Evolutionary conservation across 2,797 vertebrate genomes (phyloP).

Genomic region (Remorina albescens): DNA sequence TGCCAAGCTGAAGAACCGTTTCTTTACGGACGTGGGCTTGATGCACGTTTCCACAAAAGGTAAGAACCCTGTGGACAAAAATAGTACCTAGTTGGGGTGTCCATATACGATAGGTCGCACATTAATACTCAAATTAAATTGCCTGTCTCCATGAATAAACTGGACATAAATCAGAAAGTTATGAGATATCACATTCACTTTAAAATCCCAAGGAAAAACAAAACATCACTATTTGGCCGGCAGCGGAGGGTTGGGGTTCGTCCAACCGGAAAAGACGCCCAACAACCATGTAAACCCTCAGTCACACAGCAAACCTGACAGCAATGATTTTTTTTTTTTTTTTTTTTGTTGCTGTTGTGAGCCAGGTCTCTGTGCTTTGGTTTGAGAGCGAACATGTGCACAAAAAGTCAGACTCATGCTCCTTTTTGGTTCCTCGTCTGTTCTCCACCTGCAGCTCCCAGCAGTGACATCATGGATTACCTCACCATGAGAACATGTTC

Average conservation of each 20-base stretch:
- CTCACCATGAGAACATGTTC: constrained; percentile 77
- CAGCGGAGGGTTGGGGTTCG: constrained; percentile 34
- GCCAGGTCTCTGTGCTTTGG: constrained; percentile 41
- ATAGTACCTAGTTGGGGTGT: constrained; percentile 1
- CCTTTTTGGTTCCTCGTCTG: constrained; percentile 57
- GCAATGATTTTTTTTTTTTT: constrained; percentile 37
- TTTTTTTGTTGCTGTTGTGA: constrained; percentile 9
- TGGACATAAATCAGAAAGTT: constrained; percentile 56
- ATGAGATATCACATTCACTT: constrained; percentile 65
- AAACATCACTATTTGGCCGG: constrained; percentile 76
- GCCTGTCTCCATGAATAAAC: constrained; percentile 38
- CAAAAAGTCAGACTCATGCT: constrained; percentile 22
- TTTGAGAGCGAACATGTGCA: constrained; percentile 68
- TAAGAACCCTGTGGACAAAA: neutral
- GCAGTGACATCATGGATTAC: constrained; percentile 80
- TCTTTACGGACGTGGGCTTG: constrained; percentile 6
- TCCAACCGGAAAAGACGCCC: constrained; percentile 66
- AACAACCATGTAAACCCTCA: constrained; percentile 59
- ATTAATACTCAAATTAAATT: neutral
- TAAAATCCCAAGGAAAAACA: constrained; percentile 77
- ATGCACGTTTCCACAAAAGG: neutral
- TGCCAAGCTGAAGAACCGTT: neutral
- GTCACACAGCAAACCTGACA: constrained; percentile 47
- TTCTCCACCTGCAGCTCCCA: constrained; percentile 79
- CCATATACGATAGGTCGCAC: constrained; percentile 11